These are phyloP conservation scores for Nomada lathburiana DNA, from an alignment of 2,888 invertebrate species.

Conservation along the genomic window DNA sequence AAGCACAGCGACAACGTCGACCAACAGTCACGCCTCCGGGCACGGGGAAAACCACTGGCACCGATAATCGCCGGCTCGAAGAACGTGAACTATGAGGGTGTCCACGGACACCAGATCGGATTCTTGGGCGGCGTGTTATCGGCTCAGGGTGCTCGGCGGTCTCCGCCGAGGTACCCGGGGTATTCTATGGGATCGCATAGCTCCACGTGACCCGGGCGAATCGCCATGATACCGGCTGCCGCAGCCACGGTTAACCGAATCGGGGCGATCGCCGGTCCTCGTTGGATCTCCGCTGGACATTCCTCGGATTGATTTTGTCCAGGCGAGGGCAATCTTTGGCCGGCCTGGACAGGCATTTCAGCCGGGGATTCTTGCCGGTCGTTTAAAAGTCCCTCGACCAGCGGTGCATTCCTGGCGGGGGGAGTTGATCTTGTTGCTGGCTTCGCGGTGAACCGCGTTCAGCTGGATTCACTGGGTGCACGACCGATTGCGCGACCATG, in stretches of 20 bases:
- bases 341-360: conserved; percentile 28
- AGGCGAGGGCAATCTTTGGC: conserved; percentile 27
- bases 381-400: neutral
- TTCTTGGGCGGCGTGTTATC: conserved; percentile 73
- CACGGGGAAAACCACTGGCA: conserved; percentile 32
- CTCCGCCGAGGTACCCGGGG: conserved; percentile 60
- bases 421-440: conserved; percentile 56
- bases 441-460: conserved; percentile 51
- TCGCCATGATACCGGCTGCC: conserved; percentile 56
- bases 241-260: conserved; percentile 67
- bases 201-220: conserved; percentile 60
- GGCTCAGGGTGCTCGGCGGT: conserved; percentile 42
- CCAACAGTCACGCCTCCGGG: conserved; percentile 36
- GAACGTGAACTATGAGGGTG: conserved; percentile 75
- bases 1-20: conserved; percentile 15
- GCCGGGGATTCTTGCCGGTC: neutral
- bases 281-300: conserved; percentile 38
- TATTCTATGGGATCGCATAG: conserved; percentile 68
- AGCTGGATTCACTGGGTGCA: conserved; percentile 32
- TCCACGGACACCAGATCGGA: conserved; percentile 72
- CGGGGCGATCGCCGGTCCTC: conserved; percentile 40
- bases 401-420: neutral
- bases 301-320: conserved; percentile 52
- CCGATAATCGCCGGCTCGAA: conserved; percentile 23
- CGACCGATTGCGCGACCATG: conserved; percentile 36